Conservation (phyloP, 2,113 vertebrate species). For the Cottus gobio region DNA sequence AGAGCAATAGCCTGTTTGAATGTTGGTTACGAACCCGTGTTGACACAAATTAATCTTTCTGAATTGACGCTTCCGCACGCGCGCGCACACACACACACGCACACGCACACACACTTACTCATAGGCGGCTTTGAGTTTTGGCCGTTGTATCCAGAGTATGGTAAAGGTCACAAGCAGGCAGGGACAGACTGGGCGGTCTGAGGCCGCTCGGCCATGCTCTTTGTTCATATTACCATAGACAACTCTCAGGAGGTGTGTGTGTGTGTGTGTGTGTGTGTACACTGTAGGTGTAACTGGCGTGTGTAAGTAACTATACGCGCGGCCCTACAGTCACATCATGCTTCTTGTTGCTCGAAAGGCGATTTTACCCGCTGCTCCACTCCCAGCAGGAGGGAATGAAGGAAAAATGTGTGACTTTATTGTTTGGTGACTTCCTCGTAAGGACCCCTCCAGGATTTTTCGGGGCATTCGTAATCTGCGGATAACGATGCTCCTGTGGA, state of each 20-base stretch:
- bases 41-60: not conserved
- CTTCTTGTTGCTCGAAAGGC: constrained; percentile 41
- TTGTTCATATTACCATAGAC: constrained; percentile 64
- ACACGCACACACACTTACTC: constrained; percentile 7
- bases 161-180: constrained; percentile 58
- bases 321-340: constrained; percentile 46
- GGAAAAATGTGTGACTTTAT: constrained; percentile 43
- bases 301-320: not conserved
- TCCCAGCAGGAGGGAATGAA: constrained; percentile 47
- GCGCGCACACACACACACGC: not conserved
- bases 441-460: constrained; percentile 30
- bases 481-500: constrained; percentile 55
- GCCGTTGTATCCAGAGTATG: constrained; percentile 21
- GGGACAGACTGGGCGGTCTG: constrained; percentile 17
- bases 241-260: constrained; percentile 62
- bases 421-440: constrained; percentile 36
- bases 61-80: not conserved
- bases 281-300: too few relatives aligned
- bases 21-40: constrained; percentile 7
- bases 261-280: constrained; percentile 8
- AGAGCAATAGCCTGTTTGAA: constrained; percentile 19
- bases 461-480: constrained; percentile 47
- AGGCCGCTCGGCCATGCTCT: constrained; percentile 44
- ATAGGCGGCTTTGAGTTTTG: constrained; percentile 14
- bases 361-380: constrained; percentile 44